Evolutionary conservation across 2,888 invertebrate genomes (phyloP), one percentile per base, ranked within the genome.

Genomic region (Oxytorus armatus): DNA sequence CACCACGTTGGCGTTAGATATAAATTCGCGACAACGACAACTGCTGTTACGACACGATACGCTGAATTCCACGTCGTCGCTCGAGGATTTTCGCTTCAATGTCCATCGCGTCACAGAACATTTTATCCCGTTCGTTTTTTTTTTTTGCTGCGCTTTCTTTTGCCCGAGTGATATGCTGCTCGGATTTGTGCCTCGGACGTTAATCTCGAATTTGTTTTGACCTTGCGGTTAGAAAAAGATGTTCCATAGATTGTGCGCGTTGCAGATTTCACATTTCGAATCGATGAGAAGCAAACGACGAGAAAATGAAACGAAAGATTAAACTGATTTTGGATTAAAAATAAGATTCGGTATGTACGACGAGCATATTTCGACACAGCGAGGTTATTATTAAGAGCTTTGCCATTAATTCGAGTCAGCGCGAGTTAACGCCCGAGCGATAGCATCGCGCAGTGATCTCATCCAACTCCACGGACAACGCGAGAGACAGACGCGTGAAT

Each of bases 21-120:
- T 69, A 81, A 80, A 82, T 80, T 77, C 66, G 63, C 61, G 51
- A 14, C 70, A 33, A 57, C 75, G 68, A 66, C 49, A 65, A 29
- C 16, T 11, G n/a, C 49, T 14, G n/a, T 47, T 42, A 21, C 8
- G 61, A 66, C 4, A 16, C 23, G 21, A 51, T 36, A 44, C 16
- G 44, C 69, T 47, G 63, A 47, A 25, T 70, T 77, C 63, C 55
- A 23, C 36, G n/a, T 11, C 36, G 11, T 1, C 44, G 36, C n/a
- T 23, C n/a, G 3, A 16, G 39, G n/a, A 42, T 53, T 73, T 73
- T n/a, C 51, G 36, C 18, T 11, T 53, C 39, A 25, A 18, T 63
- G 55, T 66, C 33, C 66, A 66, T 39, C 36, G 53, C n/a, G 33
- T 63, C 42, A 39, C 21, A 65, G 33, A 65, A 16, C 47, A 42